phyloP scores from a whole-genome alignment of 2,797 vertebrate species.

The Knipowitschia caucasica region DNA sequence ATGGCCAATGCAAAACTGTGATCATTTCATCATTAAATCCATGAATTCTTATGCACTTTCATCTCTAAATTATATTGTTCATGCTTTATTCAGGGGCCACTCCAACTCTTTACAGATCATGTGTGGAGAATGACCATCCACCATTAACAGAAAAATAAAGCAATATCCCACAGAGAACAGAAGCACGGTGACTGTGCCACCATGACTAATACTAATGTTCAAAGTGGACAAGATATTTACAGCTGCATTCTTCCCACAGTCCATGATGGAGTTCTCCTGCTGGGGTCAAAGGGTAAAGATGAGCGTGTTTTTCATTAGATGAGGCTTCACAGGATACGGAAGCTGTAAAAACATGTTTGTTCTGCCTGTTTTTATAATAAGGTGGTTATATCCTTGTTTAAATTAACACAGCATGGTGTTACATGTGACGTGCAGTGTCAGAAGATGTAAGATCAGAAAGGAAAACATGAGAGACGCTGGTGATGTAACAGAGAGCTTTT shows the following conservation, averaged over 20 bases:
- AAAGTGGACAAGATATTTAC: slow-evolving; percentile 23
- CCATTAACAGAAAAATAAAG: slow-evolving; percentile 6
- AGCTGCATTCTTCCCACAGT: slow-evolving; percentile 9
- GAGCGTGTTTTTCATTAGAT: slow-evolving; percentile 17
- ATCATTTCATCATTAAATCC: too few species aligned
- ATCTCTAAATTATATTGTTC: not conserved
- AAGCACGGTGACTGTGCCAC: slow-evolving; percentile 5
- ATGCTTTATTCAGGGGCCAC: not conserved
- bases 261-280: slow-evolving; percentile 1
- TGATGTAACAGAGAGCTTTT: not conserved
- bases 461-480: not conserved
- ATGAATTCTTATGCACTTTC: too few species aligned
- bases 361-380: not conserved
- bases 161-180: not conserved
- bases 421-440: not conserved
- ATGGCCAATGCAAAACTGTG: too few species aligned
- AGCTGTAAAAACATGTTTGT: slow-evolving; percentile 2
- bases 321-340: not conserved
- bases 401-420: not conserved
- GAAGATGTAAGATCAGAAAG: not conserved
- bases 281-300: slow-evolving; percentile 13
- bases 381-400: not conserved
- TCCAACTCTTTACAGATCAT: slow-evolving; percentile 1
- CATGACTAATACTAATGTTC: slow-evolving; percentile 18
- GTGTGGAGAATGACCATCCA: slow-evolving; percentile 10